These are phyloP conservation scores for Sardinella longiceps DNA, from an alignment of 2,797 vertebrate genomes.

Conservation along the genomic window DNA sequence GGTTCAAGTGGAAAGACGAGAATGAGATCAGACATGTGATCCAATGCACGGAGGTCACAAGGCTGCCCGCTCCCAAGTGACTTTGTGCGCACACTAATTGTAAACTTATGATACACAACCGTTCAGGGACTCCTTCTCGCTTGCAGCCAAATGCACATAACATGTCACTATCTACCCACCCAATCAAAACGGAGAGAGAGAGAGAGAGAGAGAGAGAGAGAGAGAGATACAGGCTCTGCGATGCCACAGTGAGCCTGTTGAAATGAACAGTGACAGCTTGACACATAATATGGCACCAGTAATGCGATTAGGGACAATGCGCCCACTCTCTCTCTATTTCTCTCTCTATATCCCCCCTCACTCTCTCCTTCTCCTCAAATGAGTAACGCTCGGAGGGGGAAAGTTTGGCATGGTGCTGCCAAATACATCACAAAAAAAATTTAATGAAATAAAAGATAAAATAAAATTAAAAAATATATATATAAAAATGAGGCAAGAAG, in stretches of 20 bases:
- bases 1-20: conserved; percentile 68
- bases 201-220: conserved; percentile 70
- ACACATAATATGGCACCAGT: conserved; percentile 82
- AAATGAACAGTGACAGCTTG: conserved; percentile 85
- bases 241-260: conserved; percentile 62
- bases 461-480: neutral
- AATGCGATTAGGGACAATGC: conserved; percentile 82
- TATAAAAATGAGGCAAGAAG: conserved; percentile 50
- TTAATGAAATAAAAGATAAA: conserved; percentile 51
- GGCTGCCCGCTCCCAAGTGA: conserved; percentile 51
- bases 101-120: conserved; percentile 73
- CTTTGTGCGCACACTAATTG: conserved; percentile 65
- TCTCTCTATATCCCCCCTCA: conserved; percentile 58
- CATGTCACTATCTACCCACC: conserved; percentile 65
- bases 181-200: conserved; percentile 77
- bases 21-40: conserved; percentile 75
- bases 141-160: conserved; percentile 22
- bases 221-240: conserved; percentile 34
- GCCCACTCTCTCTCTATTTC: conserved; percentile 54
- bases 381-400: conserved; percentile 65
- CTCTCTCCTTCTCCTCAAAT: conserved; percentile 60
- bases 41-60: conserved; percentile 68
- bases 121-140: conserved; percentile 45
- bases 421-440: conserved; percentile 64
- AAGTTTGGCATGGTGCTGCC: conserved; percentile 71